A percentile compares a stretch with the other conserved stretches of the same genome.
Conservation (phyloP, 2,797 vertebrate genomes). For the Sebastes trivittatus region DNA sequence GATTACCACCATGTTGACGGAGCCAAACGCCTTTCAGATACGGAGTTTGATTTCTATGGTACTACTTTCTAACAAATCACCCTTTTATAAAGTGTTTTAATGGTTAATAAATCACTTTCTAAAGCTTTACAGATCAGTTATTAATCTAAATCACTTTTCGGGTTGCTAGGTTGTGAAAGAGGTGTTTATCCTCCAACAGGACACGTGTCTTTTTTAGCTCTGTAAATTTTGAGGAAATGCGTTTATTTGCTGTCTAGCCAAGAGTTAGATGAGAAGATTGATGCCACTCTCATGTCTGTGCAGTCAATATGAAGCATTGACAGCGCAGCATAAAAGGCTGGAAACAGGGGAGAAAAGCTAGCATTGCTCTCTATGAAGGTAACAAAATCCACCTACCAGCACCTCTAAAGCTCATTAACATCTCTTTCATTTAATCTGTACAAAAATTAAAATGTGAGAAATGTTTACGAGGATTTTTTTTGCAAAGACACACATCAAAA, state of each 20-base stretch:
- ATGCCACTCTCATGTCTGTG: not conserved
- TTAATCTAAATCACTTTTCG: not conserved
- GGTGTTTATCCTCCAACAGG: not conserved
- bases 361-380: not conserved
- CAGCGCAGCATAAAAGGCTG: not conserved
- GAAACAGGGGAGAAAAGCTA: not conserved
- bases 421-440: not conserved
- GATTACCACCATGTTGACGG: constrained; percentile 30
- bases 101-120: not conserved
- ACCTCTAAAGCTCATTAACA: not conserved
- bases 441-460: not conserved
- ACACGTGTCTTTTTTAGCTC: not conserved
- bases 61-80: not conserved
- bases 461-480: not conserved
- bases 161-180: not conserved
- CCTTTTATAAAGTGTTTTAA: not conserved
- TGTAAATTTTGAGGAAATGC: not conserved
- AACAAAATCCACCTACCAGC: not conserved
- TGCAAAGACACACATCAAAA: too few species aligned
- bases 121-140: not conserved
- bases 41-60: not conserved
- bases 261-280: not conserved
- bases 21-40: constrained; percentile 24
- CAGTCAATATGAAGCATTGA: not conserved
- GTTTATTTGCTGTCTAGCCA: not conserved